These are phyloP conservation scores for Lycodopsis pacificus DNA, from an alignment of 2,797 vertebrate species.

Conservation along the genomic window DNA sequence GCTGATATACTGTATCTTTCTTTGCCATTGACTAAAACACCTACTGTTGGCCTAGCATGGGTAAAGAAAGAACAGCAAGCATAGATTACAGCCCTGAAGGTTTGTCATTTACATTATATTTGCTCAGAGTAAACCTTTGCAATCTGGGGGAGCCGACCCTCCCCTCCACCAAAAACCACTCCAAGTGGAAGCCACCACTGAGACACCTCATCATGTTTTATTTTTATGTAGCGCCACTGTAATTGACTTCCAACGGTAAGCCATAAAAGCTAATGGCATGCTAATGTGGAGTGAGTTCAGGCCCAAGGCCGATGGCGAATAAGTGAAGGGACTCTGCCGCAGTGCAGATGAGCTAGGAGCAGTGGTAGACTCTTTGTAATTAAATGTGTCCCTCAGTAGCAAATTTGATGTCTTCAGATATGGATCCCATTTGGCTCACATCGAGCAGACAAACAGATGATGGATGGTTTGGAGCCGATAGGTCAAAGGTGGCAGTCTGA, in stretches of 20 bases:
- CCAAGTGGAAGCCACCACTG: conserved; percentile 63
- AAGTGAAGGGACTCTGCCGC: conserved; percentile 67
- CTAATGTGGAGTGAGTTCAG: conserved; percentile 83
- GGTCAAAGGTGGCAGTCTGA: conserved; percentile 66
- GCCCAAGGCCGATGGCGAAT: conserved; percentile 72
- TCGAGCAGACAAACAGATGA: conserved; percentile 70
- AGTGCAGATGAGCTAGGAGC: conserved; percentile 70
- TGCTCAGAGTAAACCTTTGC: conserved; percentile 54
- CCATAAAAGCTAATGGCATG: conserved; percentile 87
- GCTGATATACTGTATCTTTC: not conserved
- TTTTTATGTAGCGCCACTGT: conserved; percentile 83
- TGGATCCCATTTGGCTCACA: conserved; percentile 74
- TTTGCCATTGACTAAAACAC: not conserved
- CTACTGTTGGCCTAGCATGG: not conserved
- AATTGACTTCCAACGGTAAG: conserved; percentile 85
- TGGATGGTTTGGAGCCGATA: conserved; percentile 59
- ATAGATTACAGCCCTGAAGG: conserved; percentile 18
- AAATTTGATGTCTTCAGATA: conserved; percentile 76
- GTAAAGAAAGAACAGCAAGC: conserved; percentile 3
- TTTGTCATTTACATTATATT: conserved; percentile 40
- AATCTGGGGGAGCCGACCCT: conserved; percentile 22
- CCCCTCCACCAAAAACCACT: conserved; percentile 33
- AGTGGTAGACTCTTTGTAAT: conserved; percentile 70
- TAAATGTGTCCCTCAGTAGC: conserved; percentile 76
- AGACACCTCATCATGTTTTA: conserved; percentile 81